Base-by-base conservation (phyloP, 2,113 vertebrate species). In the Varanus salvator region DNA sequence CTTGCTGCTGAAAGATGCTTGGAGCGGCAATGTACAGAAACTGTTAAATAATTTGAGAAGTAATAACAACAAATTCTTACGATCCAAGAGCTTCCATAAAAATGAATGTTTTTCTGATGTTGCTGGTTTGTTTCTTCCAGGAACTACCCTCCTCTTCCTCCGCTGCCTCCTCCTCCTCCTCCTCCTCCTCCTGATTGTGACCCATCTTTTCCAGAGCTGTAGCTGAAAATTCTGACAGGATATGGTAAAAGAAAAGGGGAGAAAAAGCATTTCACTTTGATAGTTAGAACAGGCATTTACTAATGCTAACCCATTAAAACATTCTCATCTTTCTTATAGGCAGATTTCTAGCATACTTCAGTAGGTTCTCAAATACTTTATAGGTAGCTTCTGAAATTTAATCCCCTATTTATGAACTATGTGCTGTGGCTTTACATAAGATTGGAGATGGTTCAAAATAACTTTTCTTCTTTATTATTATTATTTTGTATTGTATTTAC, bases 11-110 rank as follows among this genome's bases (percentile, higher is more conserved):
- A 6, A 29, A 57, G 80, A 44, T 48, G 8, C 15, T 54, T 19
- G 52, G 15, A n/a, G 75, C 23, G n/a, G 31, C 66, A 34, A 21
- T 48, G 29, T n/a, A 72, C 23, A 27, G 50, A 69, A 84, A 25
- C 27, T 15, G 34, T 34, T 75, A 17, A 86, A 84, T 71, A 84
- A 64, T 38, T 69, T 19, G 12, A 50, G 69, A 57, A 81, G 52
- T 80, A 50, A 84, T 48, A 68, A 74, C 3, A 75, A 44, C 1
- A 7, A 76, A 77, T 2, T 99, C 98, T 99, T 96, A 99, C 98
- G 98, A 98, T 68, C 98, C 98, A 94, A 99, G 97, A 17, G 97
- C 98, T 86, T 98, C 98, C 95, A 98, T 98, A 96, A 99, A 99
- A 86, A 98, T 97, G 93, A 99, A 99, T 0, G 98, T 97, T 25